Percentiles rank a stretch among this genome's conserved stretches.
phyloP scores from a whole-genome alignment of 2,113 vertebrate genomes.

The Chaetorhynchus papuensis region DNA sequence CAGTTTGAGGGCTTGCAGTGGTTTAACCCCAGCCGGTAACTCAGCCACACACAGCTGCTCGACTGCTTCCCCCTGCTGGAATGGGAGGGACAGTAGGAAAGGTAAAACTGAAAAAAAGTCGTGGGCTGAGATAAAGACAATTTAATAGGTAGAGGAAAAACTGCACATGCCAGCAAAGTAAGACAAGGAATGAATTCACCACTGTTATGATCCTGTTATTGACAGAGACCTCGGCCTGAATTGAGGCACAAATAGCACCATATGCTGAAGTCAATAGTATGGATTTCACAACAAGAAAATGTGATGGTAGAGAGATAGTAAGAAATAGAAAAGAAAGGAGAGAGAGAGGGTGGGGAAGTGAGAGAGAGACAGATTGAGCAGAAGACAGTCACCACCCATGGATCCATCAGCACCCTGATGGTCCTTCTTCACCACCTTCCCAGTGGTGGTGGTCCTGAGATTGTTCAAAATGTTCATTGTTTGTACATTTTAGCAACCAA shows the following conservation, averaged over 20 bases:
- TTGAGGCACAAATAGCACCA: not conserved
- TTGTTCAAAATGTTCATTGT: not conserved
- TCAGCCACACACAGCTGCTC: not conserved
- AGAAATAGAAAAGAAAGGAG: not conserved
- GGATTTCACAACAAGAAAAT: not conserved
- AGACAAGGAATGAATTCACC: not conserved
- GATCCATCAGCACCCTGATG: accelerated
- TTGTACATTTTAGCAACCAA: not conserved
- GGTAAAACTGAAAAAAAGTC: not conserved
- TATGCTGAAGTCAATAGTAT: not conserved
- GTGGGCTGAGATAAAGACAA: not conserved
- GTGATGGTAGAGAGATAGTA: not conserved
- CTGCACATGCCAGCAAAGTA: not conserved
- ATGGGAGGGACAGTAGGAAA: not conserved
- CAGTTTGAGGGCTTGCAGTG: not conserved
- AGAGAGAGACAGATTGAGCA: not conserved
- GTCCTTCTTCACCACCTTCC: not conserved
- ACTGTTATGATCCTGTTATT: not conserved
- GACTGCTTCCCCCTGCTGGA: not conserved
- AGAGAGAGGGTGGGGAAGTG: not conserved
- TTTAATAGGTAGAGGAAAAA: not conserved
- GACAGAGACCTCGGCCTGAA: not conserved
- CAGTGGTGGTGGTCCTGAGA: not conserved
- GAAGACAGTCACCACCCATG: not conserved
- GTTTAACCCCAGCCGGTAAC: not conserved